phyloP scores from a whole-genome alignment of 1,140 invertebrate species.

The Brachionus koreanus region DNA sequence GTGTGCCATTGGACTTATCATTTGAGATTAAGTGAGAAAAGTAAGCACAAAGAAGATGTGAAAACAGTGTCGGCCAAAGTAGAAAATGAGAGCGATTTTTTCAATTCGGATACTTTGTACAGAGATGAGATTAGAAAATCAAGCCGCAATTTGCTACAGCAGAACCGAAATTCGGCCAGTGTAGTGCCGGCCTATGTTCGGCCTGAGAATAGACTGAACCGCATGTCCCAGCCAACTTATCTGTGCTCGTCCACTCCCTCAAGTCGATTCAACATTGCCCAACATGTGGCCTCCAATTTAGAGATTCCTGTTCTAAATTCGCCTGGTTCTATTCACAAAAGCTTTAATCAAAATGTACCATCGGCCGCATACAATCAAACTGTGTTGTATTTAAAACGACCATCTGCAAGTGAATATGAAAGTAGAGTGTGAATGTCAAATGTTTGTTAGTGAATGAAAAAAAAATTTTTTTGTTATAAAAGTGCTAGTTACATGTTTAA shows the following conservation, averaged over 20 bases:
- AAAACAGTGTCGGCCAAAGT: not conserved
- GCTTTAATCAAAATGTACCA: not conserved
- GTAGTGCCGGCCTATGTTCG: not conserved
- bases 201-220: not conserved
- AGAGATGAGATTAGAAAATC: slow-evolving; percentile 38
- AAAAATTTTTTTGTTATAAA: not conserved
- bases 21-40: slow-evolving; percentile 1
- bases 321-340: not conserved
- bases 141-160: not conserved
- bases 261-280: not conserved
- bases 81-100: slow-evolving; percentile 1
- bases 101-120: slow-evolving; percentile 26
- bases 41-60: not conserved
- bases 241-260: not conserved
- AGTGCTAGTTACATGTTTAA: not conserved
- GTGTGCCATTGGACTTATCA: slow-evolving; percentile 28
- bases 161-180: not conserved
- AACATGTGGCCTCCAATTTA: not conserved
- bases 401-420: slow-evolving; percentile 1
- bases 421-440: slow-evolving; percentile 1
- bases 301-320: not conserved
- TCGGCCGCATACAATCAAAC: not conserved
- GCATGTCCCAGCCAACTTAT: slow-evolving; percentile 14
- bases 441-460: not conserved
- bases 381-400: not conserved